phyloP scores from a whole-genome alignment of 2,113 vertebrate species.

The Phalacrocorax aristotelis region DNA sequence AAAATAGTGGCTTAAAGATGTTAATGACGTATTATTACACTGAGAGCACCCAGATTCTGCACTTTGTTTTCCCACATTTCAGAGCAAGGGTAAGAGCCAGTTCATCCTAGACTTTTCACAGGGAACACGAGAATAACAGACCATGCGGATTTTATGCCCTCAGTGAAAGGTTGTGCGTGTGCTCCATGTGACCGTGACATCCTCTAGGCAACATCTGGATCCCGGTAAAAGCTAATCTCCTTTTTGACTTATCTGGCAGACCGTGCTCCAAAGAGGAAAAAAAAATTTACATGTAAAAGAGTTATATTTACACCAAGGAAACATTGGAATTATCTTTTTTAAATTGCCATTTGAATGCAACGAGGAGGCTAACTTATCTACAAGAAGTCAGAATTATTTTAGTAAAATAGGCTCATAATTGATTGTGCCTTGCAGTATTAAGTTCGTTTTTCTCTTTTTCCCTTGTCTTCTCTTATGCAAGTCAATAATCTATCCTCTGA shows the following conservation, averaged over 20 bases:
- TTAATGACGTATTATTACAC: neutral
- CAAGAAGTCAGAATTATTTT: slow-evolving; percentile 5
- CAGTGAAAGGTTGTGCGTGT: neutral
- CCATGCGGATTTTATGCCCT: neutral
- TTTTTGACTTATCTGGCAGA: neutral
- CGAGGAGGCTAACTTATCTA: neutral
- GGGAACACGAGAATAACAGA: neutral
- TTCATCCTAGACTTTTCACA: neutral
- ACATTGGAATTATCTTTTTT: neutral
- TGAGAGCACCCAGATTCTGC: neutral
- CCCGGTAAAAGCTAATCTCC: neutral
- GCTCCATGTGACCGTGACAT: fast-evolving
- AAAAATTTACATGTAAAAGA: neutral
- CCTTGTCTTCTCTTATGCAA: neutral
- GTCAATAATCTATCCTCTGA: slow-evolving; percentile 14
- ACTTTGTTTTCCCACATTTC: neutral
- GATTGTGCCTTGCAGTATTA: neutral
- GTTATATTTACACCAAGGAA: neutral
- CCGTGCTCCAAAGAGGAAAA: neutral
- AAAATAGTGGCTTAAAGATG: neutral
- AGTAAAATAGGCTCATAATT: neutral
- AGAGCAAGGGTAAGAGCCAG: neutral
- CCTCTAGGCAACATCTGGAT: neutral
- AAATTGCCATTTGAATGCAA: neutral
- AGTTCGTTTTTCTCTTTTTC: neutral